These are phyloP conservation scores for Pterobdella sp. DNA, from an alignment of 2,888 invertebrate genomes.

Conservation along the genomic window DNA sequence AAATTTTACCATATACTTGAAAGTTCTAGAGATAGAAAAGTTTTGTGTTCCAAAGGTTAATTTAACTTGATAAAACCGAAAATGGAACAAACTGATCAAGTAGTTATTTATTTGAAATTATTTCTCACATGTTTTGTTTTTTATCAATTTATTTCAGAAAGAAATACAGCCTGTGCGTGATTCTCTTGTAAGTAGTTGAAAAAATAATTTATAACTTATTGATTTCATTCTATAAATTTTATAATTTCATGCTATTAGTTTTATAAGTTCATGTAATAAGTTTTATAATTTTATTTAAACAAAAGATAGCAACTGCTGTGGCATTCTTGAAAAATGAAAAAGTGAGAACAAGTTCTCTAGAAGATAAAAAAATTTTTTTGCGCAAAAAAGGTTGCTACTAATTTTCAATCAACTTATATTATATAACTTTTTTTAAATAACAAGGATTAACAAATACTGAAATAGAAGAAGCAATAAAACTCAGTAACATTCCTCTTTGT, in stretches of 20 bases:
- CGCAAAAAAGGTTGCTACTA: background rate
- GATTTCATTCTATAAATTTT: background rate
- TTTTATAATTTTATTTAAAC: too few relatives aligned
- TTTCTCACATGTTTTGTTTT: too few relatives aligned
- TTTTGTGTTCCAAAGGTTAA: background rate
- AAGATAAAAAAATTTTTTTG: constrained; percentile 5
- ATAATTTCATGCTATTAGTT: too few relatives aligned
- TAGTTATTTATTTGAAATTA: background rate
- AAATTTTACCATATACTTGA: too few relatives aligned
- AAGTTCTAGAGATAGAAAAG: background rate
- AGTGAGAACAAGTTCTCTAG: constrained; percentile 2
- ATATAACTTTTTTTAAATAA: background rate
- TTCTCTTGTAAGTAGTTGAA: background rate
- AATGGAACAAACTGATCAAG: background rate
- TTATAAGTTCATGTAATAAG: too few relatives aligned
- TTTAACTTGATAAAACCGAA: background rate
- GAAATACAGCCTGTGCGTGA: background rate
- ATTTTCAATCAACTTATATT: background rate
- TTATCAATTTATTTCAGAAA: background rate
- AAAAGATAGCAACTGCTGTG: constrained; percentile 8
- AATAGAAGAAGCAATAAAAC: background rate
- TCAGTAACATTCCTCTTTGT: background rate
- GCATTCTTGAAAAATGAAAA: constrained; percentile 8
- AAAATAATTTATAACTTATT: background rate
- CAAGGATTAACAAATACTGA: background rate